Conservation (phyloP, 2,113 vertebrate species). For the Cacatua alba region DNA sequence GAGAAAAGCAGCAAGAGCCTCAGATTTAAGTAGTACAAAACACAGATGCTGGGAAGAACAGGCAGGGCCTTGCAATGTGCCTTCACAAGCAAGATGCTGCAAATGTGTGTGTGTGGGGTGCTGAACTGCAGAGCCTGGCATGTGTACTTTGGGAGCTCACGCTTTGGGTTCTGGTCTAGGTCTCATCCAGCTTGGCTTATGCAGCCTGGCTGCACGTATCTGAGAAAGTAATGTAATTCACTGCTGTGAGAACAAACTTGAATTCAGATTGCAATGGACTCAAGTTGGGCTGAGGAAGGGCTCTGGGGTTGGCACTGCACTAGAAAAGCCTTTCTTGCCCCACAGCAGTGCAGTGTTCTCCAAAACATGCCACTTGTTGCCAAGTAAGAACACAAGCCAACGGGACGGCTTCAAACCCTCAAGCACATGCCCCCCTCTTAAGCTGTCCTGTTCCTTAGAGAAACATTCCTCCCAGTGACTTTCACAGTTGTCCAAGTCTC, state of each 20-base stretch:
- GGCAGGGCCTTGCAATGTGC: not conserved
- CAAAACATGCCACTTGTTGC: not conserved
- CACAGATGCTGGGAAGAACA: not conserved
- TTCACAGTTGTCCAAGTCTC: not conserved
- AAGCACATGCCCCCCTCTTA: not conserved
- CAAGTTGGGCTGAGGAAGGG: not conserved
- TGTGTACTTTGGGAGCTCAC: rapidly evolving
- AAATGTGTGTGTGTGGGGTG: rapidly evolving
- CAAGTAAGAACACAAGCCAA: not conserved
- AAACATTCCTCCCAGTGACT: not conserved
- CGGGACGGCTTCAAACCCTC: not conserved
- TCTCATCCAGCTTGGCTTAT: not conserved
- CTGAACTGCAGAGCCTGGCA: not conserved
- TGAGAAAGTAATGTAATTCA: not conserved
- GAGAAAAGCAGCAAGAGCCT: not conserved
- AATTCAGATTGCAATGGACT: not conserved
- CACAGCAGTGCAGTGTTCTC: not conserved
- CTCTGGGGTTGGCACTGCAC: not conserved
- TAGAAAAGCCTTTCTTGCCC: not conserved
- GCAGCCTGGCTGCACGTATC: not conserved
- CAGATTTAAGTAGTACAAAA: not conserved
- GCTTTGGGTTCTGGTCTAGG: not conserved
- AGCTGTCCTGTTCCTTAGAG: not conserved
- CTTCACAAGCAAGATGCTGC: rapidly evolving
- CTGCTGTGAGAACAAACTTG: not conserved